Evolutionary conservation across 2,888 invertebrate genomes (phyloP), one percentile per base, ranked within the genome.

Genomic region (Escarpia spicata): DNA sequence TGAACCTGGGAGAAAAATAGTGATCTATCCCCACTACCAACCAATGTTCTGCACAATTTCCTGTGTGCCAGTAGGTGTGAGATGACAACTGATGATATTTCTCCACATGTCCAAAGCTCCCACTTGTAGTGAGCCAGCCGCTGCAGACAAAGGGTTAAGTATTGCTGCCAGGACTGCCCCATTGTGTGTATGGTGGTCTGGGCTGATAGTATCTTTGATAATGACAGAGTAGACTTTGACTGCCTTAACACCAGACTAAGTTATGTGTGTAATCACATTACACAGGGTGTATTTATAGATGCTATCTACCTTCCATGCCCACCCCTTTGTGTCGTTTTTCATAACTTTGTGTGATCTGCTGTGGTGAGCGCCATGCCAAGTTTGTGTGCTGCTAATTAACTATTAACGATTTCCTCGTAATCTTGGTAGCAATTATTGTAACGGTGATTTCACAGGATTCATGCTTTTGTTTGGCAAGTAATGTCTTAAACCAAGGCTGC

Each of bases 241-340:
- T 75, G 75, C 19, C 75, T 52, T 6, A 19, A 75, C 26, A 26
- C 19, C 19, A 2, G 26, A 2, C 75, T 75, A 75, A 75, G 75
- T 75, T 75, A 75, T 75, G 75, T n/a, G 26, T 75, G 75, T 75
- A 75, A 75, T 75, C 75, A 75, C 75, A 75, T 75, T 75, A 75
- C 19, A n/a, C 75, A 75, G 75, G 75, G 19, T 26, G 26, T 75
- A 75, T 75, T 75, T 75, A 75, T 75, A 75, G 75, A 75, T 75
- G 26, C 26, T 75, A 75, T 75, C 75, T 75, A 26, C 75, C 15
- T 52, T 12, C 6, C 26, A 19, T 15, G 75, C 75, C 75, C n/a
- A 75, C 19, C 75, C 75, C n/a, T 26, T 26, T 75, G 75, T 19
- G 19, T 75, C 75, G 75, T 75, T 75, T 75, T 75, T 75, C 75